phyloP scores from a whole-genome alignment of 2,113 vertebrate genomes.

The Jacana jacana region DNA sequence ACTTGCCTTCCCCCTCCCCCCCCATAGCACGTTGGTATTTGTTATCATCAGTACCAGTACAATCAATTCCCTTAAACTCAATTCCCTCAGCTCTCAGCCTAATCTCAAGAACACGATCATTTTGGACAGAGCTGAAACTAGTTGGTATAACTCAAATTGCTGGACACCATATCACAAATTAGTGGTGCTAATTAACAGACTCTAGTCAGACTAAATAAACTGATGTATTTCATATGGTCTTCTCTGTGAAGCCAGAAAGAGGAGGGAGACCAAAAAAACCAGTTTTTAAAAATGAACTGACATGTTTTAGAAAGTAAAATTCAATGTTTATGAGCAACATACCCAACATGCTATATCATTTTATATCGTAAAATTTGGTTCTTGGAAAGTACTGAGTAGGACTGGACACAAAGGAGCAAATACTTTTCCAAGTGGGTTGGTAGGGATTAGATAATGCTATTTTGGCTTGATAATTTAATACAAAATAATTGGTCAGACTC shows the following conservation, averaged over 20 bases:
- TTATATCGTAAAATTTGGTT: not conserved
- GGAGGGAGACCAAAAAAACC: fast-evolving
- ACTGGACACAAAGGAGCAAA: not conserved
- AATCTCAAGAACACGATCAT: not conserved
- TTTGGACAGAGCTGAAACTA: not conserved
- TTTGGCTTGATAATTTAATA: not conserved
- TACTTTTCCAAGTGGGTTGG: not conserved
- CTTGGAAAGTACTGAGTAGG: not conserved
- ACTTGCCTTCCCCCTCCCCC: not conserved
- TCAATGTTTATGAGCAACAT: not conserved
- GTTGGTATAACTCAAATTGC: not conserved
- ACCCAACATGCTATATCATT: not conserved
- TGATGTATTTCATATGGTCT: not conserved
- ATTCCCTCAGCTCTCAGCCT: not conserved
- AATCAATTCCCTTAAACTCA: not conserved
- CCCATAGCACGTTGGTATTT: not conserved
- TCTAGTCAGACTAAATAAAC: not conserved
- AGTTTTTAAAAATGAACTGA: not conserved
- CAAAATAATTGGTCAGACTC: not conserved
- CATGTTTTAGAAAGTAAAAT: not conserved
- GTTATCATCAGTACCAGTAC: not conserved
- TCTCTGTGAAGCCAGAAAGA: not conserved
- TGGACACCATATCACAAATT: not conserved
- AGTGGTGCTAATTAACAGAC: not conserved
- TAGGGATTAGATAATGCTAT: not conserved